A percentile compares a stretch with the other conserved stretches of the same genome.
phyloP scores from a whole-genome alignment of 1,140 invertebrate species.

The Heliconius melpomene region DNA sequence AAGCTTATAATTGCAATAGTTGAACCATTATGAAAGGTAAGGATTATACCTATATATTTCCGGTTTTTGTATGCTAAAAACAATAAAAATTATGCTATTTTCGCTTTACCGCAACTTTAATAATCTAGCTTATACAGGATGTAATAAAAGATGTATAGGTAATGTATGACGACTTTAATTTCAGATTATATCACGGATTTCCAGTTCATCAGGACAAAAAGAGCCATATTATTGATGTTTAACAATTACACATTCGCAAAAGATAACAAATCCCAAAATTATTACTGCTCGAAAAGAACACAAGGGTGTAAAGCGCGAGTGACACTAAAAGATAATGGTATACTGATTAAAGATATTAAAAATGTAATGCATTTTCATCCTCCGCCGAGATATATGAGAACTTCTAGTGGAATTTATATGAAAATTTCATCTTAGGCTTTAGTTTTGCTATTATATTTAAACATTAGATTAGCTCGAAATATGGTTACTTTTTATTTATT shows the following conservation, averaged over 20 bases:
- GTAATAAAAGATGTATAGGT: background rate
- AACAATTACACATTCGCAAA: conserved; percentile 45
- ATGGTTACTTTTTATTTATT: too few species aligned
- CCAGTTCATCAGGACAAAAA: conserved; percentile 39
- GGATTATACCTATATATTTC: background rate
- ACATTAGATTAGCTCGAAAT: too few species aligned
- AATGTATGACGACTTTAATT: background rate
- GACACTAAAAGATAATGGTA: conserved; percentile 42
- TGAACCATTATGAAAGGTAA: background rate
- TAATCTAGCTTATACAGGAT: background rate
- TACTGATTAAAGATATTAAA: conserved; percentile 27
- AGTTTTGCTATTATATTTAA: background rate
- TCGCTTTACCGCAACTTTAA: background rate
- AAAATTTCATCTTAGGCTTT: conserved; percentile 21
- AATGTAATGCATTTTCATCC: conserved; percentile 40
- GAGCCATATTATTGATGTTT: conserved; percentile 42
- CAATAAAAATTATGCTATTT: too few species aligned
- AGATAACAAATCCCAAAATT: conserved; percentile 36
- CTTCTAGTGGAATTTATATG: conserved; percentile 35
- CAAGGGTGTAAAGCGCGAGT: conserved; percentile 46
- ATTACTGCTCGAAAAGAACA: conserved; percentile 54
- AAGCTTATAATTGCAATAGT: background rate
- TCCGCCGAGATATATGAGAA: conserved; percentile 43
- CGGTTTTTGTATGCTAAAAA: background rate
- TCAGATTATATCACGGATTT: conserved; percentile 19